phyloP scores from a whole-genome alignment of 2,113 vertebrate species.

The Rhadina sibilatrix region DNA sequence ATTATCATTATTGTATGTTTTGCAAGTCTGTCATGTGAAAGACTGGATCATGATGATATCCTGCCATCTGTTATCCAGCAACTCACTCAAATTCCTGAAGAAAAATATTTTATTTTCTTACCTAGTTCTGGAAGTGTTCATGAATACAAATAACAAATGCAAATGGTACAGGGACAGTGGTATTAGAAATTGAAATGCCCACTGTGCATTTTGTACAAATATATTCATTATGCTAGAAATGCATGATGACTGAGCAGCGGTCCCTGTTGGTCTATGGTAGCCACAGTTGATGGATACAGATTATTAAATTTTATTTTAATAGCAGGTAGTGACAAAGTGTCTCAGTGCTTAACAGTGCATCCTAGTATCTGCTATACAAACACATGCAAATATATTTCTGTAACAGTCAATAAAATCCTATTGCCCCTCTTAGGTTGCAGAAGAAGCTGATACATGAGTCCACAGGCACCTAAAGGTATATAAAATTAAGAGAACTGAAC shows the following conservation, averaged over 20 bases:
- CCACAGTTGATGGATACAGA: conserved; percentile 24
- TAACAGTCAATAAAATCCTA: neutral
- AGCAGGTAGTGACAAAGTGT: conserved; percentile 8
- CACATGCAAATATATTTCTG: neutral
- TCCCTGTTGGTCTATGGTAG: neutral
- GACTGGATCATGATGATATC: neutral
- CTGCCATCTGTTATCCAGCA: neutral
- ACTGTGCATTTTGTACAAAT: conserved; percentile 18
- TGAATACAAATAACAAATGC: conserved; percentile 51
- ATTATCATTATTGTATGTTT: neutral
- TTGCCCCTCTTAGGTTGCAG: neutral
- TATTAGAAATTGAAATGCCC: conserved; percentile 5
- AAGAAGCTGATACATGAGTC: neutral
- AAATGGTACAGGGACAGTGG: neutral
- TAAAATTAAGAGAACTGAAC: neutral
- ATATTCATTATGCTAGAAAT: neutral
- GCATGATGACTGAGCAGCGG: neutral
- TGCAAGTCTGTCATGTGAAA: conserved; percentile 29
- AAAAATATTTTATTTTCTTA: conserved; percentile 39
- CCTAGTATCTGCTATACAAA: neutral
- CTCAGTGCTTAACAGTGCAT: neutral
- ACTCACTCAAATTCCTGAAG: conserved; percentile 30
- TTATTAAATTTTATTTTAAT: conserved; percentile 49
- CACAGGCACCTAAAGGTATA: neutral
- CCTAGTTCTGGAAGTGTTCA: conserved; percentile 24